Evolutionary conservation across 2,113 vertebrate genomes (phyloP).

Genomic region (Macquaria ambigua): DNA sequence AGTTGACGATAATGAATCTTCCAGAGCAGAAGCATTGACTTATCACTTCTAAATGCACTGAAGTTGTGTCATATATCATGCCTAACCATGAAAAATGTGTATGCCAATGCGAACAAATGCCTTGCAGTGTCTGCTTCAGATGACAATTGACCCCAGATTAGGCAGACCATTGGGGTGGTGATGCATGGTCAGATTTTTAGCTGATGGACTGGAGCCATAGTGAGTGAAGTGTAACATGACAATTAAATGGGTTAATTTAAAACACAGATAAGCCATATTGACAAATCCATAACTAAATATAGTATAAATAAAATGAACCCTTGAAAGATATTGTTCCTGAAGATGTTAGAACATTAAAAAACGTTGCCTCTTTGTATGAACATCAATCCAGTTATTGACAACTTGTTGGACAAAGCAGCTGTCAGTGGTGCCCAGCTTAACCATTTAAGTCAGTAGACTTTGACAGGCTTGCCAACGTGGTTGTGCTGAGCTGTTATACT

Average conservation of each 20-base stretch:
- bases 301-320: not conserved
- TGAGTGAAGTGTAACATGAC: not conserved
- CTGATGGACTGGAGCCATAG: not conserved
- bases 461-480: not conserved
- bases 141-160: conserved; percentile 1
- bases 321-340: not conserved
- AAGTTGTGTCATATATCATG: not conserved
- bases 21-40: not conserved
- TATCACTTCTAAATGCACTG: not conserved
- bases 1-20: conserved; percentile 74
- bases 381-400: not conserved
- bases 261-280: not conserved
- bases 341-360: not conserved
- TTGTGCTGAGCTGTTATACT: not conserved
- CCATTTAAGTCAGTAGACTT: not conserved
- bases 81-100: conserved; percentile 2
- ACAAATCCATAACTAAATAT: not conserved
- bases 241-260: conserved; percentile 4
- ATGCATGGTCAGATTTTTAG: not conserved
- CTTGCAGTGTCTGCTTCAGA: conserved; percentile 1
- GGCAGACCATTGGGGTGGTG: not conserved
- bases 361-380: not conserved
- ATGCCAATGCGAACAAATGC: conserved; percentile 16
- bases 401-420: not conserved
- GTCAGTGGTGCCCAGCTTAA: not conserved